Conservation (phyloP, 2,888 invertebrate species). For the Pyrocoelia pectoralis region DNA sequence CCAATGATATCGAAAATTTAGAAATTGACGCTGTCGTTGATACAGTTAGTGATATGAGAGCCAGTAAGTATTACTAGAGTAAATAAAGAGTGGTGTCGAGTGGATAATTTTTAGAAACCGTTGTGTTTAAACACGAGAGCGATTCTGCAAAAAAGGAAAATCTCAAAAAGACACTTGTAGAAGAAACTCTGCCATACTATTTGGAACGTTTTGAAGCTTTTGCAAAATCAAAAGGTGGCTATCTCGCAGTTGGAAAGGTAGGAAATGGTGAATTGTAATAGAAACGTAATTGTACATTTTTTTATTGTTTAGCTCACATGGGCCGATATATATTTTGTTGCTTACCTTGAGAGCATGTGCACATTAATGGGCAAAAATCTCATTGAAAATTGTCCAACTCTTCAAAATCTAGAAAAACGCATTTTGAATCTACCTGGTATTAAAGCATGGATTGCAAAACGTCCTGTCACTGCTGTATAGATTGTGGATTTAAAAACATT, state of each 20-base stretch:
- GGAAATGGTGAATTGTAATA: neutral
- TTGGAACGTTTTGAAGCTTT: slow-evolving; percentile 65
- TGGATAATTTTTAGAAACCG: slow-evolving; percentile 58
- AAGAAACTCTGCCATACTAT: slow-evolving; percentile 65
- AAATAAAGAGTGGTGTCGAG: neutral
- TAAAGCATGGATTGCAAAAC: slow-evolving; percentile 70
- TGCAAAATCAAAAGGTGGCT: slow-evolving; percentile 67
- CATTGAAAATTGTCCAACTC: slow-evolving; percentile 65
- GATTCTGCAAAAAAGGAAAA: slow-evolving; percentile 62
- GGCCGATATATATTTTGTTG: slow-evolving; percentile 71
- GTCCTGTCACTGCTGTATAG: too few species aligned
- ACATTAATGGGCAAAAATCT: slow-evolving; percentile 63
- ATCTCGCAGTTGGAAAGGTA: slow-evolving; percentile 57
- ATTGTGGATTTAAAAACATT: too few species aligned
- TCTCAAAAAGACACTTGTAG: slow-evolving; percentile 60
- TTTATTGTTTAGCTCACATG: slow-evolving; percentile 58
- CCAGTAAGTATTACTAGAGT: slow-evolving; percentile 59
- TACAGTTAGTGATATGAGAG: slow-evolving; percentile 67
- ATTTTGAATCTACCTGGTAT: slow-evolving; percentile 66
- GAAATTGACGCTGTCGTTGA: slow-evolving; percentile 71
- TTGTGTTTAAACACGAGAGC: slow-evolving; percentile 63
- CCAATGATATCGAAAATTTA: slow-evolving; percentile 65
- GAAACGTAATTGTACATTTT: too few species aligned
- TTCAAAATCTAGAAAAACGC: slow-evolving; percentile 65
- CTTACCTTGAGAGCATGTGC: slow-evolving; percentile 66